Percentiles rank a stretch among this genome's conserved stretches.
Evolutionary conservation across 2,113 vertebrate species (phyloP).

Genomic region (Corythaixoides concolor): DNA sequence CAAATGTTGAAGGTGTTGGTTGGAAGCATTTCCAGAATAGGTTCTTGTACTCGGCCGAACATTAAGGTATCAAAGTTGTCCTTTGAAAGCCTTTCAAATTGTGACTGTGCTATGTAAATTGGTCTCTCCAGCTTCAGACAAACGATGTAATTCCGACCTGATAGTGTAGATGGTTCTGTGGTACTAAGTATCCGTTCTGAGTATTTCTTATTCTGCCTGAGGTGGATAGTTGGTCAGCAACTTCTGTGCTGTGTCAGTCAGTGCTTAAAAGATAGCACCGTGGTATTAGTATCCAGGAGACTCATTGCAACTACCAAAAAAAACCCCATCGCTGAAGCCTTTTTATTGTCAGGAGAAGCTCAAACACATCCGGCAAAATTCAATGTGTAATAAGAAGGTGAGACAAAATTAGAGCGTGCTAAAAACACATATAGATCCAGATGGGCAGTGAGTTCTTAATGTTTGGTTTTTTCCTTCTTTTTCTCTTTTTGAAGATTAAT

Average conservation of each 20-base stretch:
- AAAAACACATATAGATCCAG: not conserved
- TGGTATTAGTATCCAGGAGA: not conserved
- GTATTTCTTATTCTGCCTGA: not conserved
- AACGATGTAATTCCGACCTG: fast-evolving
- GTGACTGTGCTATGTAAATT: not conserved
- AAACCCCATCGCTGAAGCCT: not conserved
- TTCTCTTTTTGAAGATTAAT: not conserved
- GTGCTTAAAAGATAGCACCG: not conserved
- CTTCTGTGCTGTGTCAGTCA: not conserved
- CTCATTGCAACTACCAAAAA: not conserved
- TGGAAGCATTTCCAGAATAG: not conserved
- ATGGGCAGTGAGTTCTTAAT: not conserved
- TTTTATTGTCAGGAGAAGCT: not conserved
- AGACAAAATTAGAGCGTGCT: not conserved
- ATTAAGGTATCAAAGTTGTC: not conserved
- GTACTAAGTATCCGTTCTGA: not conserved
- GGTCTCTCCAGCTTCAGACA: not conserved
- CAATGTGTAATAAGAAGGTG: not conserved
- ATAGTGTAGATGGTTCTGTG: not conserved
- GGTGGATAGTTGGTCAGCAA: not conserved
- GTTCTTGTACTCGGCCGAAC: not conserved
- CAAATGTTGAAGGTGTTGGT: not conserved
- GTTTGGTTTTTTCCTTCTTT: not conserved
- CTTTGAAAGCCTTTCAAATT: not conserved
- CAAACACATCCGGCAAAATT: not conserved